phyloP scores from a whole-genome alignment of 2,888 invertebrate genomes.

The Ennomos erosarius region DNA sequence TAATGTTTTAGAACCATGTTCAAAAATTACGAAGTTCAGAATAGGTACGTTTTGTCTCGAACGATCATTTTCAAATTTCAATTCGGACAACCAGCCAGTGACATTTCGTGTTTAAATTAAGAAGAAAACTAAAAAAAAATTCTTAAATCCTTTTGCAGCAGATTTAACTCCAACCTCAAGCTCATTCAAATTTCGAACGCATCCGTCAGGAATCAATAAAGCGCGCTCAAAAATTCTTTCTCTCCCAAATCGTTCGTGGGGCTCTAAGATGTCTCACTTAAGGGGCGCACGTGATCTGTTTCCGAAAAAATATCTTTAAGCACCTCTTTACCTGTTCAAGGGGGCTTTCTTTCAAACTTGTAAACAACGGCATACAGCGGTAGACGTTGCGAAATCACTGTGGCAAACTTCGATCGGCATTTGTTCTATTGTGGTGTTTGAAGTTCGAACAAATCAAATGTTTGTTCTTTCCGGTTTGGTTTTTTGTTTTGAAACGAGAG shows the following conservation, averaged over 20 bases:
- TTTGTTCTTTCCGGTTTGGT: conserved; percentile 18
- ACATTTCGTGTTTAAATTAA: no score
- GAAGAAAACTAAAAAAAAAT: no score
- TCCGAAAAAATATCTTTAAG: conserved; percentile 77
- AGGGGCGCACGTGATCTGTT: conserved; percentile 81
- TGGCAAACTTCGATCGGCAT: conserved; percentile 70
- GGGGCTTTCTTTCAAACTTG: conserved; percentile 66
- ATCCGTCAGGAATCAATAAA: conserved; percentile 68
- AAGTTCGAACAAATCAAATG: conserved; percentile 46
- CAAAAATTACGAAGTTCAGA: no score
- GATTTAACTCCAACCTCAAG: conserved; percentile 14
- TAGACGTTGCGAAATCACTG: conserved; percentile 71
- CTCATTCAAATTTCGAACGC: conserved; percentile 41
- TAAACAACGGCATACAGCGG: conserved; percentile 62
- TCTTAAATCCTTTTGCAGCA: no score
- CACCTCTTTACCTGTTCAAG: conserved; percentile 68
- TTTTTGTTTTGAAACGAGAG: conserved; percentile 14
- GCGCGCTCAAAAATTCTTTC: conserved; percentile 62
- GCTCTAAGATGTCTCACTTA: conserved; percentile 81
- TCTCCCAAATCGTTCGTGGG: conserved; percentile 69
- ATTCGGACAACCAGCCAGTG: no score
- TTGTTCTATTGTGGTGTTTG: conserved; percentile 52
- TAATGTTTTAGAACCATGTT: no score
- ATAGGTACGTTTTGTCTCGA: no score
- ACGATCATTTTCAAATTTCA: no score